Percentiles rank a stretch among this genome's conserved stretches.
Evolutionary conservation across 2,888 invertebrate species (phyloP).

Genomic region (Drosophila colorata): DNA sequence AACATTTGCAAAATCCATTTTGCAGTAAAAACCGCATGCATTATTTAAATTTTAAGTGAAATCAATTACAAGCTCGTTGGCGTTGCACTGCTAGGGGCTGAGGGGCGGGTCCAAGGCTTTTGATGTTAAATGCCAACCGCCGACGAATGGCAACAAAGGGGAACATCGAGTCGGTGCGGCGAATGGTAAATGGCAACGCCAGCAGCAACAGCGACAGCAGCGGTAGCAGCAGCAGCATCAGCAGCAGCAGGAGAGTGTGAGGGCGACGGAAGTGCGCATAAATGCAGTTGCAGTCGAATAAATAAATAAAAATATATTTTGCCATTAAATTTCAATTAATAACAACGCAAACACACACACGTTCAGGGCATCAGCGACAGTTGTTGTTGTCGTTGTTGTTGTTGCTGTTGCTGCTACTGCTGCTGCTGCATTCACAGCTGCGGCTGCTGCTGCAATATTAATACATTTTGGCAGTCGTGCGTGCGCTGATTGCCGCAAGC

Average conservation of each 20-base stretch:
- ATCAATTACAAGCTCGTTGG: constrained; percentile 76
- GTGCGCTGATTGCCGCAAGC: constrained; percentile 82
- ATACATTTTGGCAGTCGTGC: constrained; percentile 79
- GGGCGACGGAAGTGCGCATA: constrained; percentile 77
- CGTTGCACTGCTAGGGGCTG: constrained; percentile 1
- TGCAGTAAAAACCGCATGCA: constrained; percentile 81
- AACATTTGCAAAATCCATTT: constrained; percentile 73
- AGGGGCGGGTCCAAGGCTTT: constrained; percentile 48
- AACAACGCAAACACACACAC: constrained; percentile 80
- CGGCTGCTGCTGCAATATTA: constrained; percentile 67
- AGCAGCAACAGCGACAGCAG: constrained; percentile 1
- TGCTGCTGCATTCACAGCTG: constrained; percentile 47
- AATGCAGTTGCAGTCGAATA: constrained; percentile 77
- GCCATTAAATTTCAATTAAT: constrained; percentile 85
- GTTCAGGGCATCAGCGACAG: constrained; percentile 54
- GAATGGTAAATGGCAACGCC: constrained; percentile 12
- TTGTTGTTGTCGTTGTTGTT: constrained; percentile 19
- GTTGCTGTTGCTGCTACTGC: constrained; percentile 27
- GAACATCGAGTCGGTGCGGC: constrained; percentile 11
- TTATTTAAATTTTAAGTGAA: constrained; percentile 81
- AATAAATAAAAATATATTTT: constrained; percentile 81
- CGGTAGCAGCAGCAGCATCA: not conserved
- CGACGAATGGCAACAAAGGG: constrained; percentile 21
- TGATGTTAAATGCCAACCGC: constrained; percentile 72
- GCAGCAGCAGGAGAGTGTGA: constrained; percentile 15